Evolutionary conservation across 1,140 invertebrate genomes (phyloP).

Genomic region (Drosophila sechellia): DNA sequence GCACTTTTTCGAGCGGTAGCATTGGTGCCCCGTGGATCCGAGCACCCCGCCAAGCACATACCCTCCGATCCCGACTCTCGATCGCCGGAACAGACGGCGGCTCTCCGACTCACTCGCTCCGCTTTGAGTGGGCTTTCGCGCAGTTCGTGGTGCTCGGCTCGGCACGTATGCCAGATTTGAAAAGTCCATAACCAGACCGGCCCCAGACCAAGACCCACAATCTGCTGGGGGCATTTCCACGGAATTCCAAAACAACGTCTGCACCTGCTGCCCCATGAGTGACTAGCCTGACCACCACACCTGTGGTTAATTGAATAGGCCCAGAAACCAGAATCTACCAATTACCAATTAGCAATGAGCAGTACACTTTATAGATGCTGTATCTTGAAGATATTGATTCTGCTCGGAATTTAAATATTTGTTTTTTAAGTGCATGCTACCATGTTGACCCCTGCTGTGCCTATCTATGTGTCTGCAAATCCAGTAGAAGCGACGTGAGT

Average conservation of each 20-base stretch:
- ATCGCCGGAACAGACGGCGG: slow-evolving; percentile 7
- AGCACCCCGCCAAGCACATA: slow-evolving; percentile 3
- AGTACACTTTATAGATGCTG: too few relatives aligned
- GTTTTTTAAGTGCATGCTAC: neutral
- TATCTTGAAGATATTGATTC: too few relatives aligned
- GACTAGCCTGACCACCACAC: neutral
- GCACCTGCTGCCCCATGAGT: slow-evolving; percentile 27
- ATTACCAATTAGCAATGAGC: too few relatives aligned
- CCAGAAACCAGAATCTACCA: too few relatives aligned
- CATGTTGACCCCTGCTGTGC: slow-evolving; percentile 12
- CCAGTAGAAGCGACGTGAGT: slow-evolving; percentile 46
- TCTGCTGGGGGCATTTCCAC: slow-evolving; percentile 26
- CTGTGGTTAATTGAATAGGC: neutral
- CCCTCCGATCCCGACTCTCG: slow-evolving; percentile 9
- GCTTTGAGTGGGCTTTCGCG: slow-evolving; percentile 14
- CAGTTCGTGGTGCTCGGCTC: slow-evolving; percentile 31
- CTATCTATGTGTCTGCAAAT: slow-evolving; percentile 19
- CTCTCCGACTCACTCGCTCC: slow-evolving; percentile 8
- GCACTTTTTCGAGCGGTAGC: slow-evolving; percentile 6
- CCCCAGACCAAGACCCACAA: slow-evolving; percentile 31
- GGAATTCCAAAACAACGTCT: slow-evolving; percentile 42
- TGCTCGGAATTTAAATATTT: too few relatives aligned
- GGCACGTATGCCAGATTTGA: slow-evolving; percentile 37
- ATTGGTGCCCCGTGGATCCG: neutral
- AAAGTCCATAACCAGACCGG: slow-evolving; percentile 40